phyloP scores from a whole-genome alignment of 2,888 invertebrate genomes.

The Pycnomerus fuliginosus region DNA sequence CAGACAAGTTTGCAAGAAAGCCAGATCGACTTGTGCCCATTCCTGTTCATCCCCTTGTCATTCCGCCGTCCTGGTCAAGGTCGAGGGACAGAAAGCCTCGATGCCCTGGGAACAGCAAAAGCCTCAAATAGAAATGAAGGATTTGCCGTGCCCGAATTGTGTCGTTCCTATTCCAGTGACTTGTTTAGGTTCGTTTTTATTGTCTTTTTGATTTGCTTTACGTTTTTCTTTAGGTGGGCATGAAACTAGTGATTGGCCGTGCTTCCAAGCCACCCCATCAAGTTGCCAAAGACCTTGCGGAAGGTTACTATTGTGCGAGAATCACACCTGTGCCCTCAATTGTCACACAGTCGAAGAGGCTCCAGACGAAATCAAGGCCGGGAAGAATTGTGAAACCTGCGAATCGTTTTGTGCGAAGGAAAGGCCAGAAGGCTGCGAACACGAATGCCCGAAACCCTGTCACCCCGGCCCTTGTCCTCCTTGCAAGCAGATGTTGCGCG shows the following conservation, averaged over 20 bases:
- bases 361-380: conserved; percentile 44
- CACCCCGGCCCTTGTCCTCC: conserved; percentile 74
- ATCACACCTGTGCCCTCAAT: conserved; percentile 70
- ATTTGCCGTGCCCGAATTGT: conserved; percentile 71
- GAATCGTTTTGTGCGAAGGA: conserved; percentile 61
- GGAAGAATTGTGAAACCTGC: conserved; percentile 60
- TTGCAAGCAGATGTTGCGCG: conserved; percentile 68
- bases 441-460: conserved; percentile 69
- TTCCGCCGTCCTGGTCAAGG: conserved; percentile 66
- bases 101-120: conserved; percentile 65
- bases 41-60: conserved; percentile 74
- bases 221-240: conserved; percentile 58
- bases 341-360: conserved; percentile 70
- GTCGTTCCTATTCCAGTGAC: conserved; percentile 67
- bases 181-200: conserved; percentile 61
- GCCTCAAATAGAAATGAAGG: conserved; percentile 52
- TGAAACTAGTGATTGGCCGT: conserved; percentile 67
- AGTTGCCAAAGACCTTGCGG: conserved; percentile 83
- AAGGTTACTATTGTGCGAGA: conserved; percentile 69
- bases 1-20: conserved; percentile 68
- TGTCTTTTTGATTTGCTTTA: not conserved
- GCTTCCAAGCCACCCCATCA: conserved; percentile 66
- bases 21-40: conserved; percentile 63
- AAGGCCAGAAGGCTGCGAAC: conserved; percentile 73
- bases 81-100: conserved; percentile 59